These are phyloP conservation scores for Thaleichthys pacificus DNA, from an alignment of 2,797 vertebrate genomes.

Conservation along the genomic window DNA sequence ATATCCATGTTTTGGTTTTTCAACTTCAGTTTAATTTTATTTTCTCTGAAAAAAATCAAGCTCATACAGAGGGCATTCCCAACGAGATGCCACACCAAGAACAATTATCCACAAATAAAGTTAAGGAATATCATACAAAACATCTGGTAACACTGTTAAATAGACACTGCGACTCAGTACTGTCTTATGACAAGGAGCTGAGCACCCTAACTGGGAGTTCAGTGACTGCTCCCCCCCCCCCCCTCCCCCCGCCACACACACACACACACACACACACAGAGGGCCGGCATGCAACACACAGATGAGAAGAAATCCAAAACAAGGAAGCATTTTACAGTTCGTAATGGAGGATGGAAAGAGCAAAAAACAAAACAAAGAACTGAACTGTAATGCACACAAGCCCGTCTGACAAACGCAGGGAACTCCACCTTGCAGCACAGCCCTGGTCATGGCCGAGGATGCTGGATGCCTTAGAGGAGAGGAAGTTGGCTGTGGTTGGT, in stretches of 20 bases:
- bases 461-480: conserved; percentile 5
- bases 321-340: conserved; percentile 30
- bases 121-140: conserved; percentile 93
- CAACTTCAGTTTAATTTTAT: conserved; percentile 78
- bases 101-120: conserved; percentile 93
- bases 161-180: conserved; percentile 80
- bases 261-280: conserved; percentile 12
- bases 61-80: conserved; percentile 78
- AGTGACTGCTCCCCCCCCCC: conserved; percentile 79
- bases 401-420: conserved; percentile 28
- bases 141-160: conserved; percentile 95
- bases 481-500: background rate
- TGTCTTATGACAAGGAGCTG: conserved; percentile 78
- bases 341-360: conserved; percentile 45
- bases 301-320: conserved; percentile 41
- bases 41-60: conserved; percentile 81
- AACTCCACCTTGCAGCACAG: conserved; percentile 13
- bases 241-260: no score
- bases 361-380: conserved; percentile 35
- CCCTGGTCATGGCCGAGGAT: conserved; percentile 16
- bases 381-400: background rate
- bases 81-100: conserved; percentile 86
- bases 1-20: conserved; percentile 30
- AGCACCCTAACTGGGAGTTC: conserved; percentile 81
- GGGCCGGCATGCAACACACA: conserved; percentile 60